phyloP scores from a whole-genome alignment of 2,888 invertebrate species.

The Strigamia maritima region DNA sequence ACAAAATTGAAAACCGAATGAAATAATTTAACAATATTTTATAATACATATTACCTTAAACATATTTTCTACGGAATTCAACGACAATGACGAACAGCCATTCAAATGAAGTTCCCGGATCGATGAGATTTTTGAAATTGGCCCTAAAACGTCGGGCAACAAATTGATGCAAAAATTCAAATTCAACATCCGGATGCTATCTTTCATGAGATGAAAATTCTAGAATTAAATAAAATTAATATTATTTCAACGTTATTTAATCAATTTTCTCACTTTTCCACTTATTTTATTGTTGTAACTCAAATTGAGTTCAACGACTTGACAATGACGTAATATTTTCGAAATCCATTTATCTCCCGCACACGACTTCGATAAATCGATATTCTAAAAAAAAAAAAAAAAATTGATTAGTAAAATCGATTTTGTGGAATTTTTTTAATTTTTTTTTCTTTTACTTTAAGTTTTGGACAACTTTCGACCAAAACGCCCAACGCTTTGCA shows the following conservation, averaged over 20 bases:
- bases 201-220: neutral
- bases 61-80: neutral
- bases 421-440: neutral
- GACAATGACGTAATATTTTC: neutral
- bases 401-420: neutral
- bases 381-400: neutral
- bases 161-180: neutral
- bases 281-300: neutral
- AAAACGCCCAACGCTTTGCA: neutral
- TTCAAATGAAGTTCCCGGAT: neutral
- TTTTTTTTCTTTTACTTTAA: neutral
- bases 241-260: neutral
- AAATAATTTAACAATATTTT: too few relatives aligned
- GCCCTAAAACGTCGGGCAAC: neutral
- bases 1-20: neutral
- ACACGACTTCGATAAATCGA: neutral
- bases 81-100: neutral
- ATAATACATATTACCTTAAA: neutral
- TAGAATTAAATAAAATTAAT: neutral
- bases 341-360: neutral
- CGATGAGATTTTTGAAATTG: neutral
- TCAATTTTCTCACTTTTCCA: neutral
- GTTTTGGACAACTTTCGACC: neutral
- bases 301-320: neutral
- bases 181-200: neutral